Base-by-base conservation (phyloP, 2,797 vertebrate species). In the Sarcophilus harrisii region DNA sequence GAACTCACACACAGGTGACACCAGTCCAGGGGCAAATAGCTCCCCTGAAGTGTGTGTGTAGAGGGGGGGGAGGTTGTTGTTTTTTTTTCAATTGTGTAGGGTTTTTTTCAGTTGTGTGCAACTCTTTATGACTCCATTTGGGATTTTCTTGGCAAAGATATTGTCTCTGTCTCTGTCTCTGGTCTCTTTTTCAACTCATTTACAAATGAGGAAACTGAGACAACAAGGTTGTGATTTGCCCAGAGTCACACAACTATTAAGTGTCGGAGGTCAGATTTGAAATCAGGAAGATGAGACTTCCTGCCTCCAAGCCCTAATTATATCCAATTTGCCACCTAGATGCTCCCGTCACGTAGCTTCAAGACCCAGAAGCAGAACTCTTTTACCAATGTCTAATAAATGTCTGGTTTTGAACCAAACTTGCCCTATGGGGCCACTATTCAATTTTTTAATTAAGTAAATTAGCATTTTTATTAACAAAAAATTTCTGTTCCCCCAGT, bases 1-100 rank as follows among this genome's bases (percentile, higher is more conserved):
- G 98, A 99, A 27, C 97, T 99, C 92, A 99, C 97, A 87, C 99
- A 99, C 99, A 99, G 99, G 99, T 99, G 95, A 98, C 0, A 0
- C 29, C 52, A n/a, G 90, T 16, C 90, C 49, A 49, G 73, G 14
- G 18, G 29, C 5, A 73, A 87, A 49, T 8, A 49, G 10, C 27
- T 27, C 38, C 24, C 18, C n/a, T 24, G 66, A 81, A 81, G 62
- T n/a, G 62, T n/a, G n/a, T 18, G 32, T 66, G n/a, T 38, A n/a
- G n/a, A n/a, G n/a, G 57, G 18, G 3, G 11, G 16, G 13, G 0
- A 2, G 3, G 49, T 52, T 5, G 52, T 52, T n/a, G 32, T 73
- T 5, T 3, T 62, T 62, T 81, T 57, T 49, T 49, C 49, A 49
- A 49, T 49, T 49, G 49, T 49, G 49, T 49, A 49, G 49, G 49